Percentiles rank a stretch among this genome's conserved stretches.
Evolutionary conservation across 2,888 invertebrate genomes (phyloP).

Genomic region (Melangyna quadrimaculata): DNA sequence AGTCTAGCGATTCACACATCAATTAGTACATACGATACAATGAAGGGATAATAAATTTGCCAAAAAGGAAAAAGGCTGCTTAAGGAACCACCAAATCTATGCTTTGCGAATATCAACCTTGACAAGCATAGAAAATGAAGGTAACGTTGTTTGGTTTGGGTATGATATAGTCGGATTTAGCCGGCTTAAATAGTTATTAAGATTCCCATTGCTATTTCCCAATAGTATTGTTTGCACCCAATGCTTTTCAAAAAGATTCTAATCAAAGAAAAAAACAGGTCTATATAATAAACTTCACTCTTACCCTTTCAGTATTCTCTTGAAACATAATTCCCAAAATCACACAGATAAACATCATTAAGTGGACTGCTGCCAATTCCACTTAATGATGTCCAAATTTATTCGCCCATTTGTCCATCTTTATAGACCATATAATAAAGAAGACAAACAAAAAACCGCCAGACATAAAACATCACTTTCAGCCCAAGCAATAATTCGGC

Average conservation of each 20-base stretch:
- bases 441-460: background rate
- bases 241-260: background rate
- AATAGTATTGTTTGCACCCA: background rate
- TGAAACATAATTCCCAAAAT: constrained; percentile 27
- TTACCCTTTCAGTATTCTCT: background rate
- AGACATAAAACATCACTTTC: constrained; percentile 24
- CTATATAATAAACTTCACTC: background rate
- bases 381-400: constrained; percentile 54
- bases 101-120: no score
- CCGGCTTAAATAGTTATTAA: no score
- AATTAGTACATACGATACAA: no score
- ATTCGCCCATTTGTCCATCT: constrained; percentile 24
- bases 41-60: no score
- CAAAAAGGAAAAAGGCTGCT: no score
- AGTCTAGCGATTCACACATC: background rate
- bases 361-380: constrained; percentile 34
- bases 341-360: constrained; percentile 46
- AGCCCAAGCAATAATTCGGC: constrained; percentile 9
- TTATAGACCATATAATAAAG: constrained; percentile 1
- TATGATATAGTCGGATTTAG: no score
- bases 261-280: background rate
- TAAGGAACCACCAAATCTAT: no score
- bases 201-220: no score
- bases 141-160: no score
- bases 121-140: no score